Conservation (phyloP, 2,888 invertebrate species). For the Rosalia funebris region DNA sequence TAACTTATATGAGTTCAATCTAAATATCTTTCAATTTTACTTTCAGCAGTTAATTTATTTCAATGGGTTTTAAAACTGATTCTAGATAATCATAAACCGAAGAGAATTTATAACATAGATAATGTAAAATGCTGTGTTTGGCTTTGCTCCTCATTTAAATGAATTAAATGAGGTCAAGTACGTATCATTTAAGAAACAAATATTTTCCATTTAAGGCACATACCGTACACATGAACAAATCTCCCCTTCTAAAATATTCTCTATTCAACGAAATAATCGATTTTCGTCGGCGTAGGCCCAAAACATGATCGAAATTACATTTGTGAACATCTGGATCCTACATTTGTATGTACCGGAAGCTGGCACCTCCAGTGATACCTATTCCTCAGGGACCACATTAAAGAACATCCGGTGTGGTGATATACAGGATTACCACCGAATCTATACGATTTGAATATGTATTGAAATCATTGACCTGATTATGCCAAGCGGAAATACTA, state of each 20-base stretch:
- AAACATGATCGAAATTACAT: conserved; percentile 6
- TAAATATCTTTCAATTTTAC: too few relatives aligned
- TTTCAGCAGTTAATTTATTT: too few relatives aligned
- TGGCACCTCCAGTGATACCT: conserved; percentile 33
- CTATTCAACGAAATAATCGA: not conserved
- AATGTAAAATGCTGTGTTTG: too few relatives aligned
- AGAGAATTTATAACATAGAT: too few relatives aligned
- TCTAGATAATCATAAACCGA: too few relatives aligned
- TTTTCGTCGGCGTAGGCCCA: too few relatives aligned
- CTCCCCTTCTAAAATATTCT: too few relatives aligned
- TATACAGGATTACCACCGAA: conserved; percentile 4
- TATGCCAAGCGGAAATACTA: conserved; percentile 16
- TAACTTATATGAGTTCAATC: too few relatives aligned
- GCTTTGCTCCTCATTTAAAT: too few relatives aligned
- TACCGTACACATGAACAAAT: too few relatives aligned
- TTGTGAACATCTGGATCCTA: conserved; percentile 51
- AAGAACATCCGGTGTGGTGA: conserved; percentile 33
- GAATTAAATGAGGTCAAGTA: conserved; percentile 23
- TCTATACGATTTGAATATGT: conserved; percentile 13
- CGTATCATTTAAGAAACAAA: conserved; percentile 23
- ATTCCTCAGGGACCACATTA: conserved; percentile 18
- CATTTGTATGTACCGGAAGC: conserved; percentile 54
- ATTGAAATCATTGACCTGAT: conserved; percentile 20
- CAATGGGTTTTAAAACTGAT: too few relatives aligned
- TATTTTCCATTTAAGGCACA: not conserved